phyloP scores from a whole-genome alignment of 2,888 invertebrate genomes.

The Dione vanillae region DNA sequence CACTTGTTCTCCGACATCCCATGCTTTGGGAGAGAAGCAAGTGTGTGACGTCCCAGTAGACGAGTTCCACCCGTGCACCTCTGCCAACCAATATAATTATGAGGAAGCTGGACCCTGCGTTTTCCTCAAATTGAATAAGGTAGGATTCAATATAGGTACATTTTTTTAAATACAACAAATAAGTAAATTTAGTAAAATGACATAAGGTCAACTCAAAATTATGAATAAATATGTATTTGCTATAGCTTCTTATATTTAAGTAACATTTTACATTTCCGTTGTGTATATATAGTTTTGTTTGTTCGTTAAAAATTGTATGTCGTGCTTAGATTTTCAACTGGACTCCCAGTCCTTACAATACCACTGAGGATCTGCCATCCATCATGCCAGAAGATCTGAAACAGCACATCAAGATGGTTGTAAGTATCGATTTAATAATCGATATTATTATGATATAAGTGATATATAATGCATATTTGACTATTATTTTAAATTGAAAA shows the following conservation, averaged over 20 bases:
- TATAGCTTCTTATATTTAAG: too few relatives aligned
- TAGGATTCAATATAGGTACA: slow-evolving; percentile 59
- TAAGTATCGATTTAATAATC: slow-evolving; percentile 55
- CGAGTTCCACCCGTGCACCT: slow-evolving; percentile 90
- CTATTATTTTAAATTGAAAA: too few relatives aligned
- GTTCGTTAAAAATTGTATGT: not conserved
- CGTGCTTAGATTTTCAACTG: slow-evolving; percentile 93
- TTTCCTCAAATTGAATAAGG: slow-evolving; percentile 98
- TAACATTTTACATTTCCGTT: too few relatives aligned
- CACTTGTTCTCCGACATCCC: slow-evolving; percentile 87
- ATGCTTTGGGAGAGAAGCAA: slow-evolving; percentile 85
- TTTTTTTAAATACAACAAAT: not conserved
- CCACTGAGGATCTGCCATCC: slow-evolving; percentile 86
- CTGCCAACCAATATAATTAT: slow-evolving; percentile 93
- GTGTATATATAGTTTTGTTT: not conserved
- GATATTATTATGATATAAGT: too few relatives aligned
- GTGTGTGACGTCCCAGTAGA: slow-evolving; percentile 92
- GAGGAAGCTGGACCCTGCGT: slow-evolving; percentile 95
- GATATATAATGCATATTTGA: too few relatives aligned
- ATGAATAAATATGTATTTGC: too few relatives aligned
- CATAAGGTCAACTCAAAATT: too few relatives aligned
- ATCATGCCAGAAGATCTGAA: slow-evolving; percentile 91
- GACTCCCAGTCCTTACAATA: slow-evolving; percentile 91
- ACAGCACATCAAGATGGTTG: slow-evolving; percentile 85
- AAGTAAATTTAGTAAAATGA: too few relatives aligned